Evolutionary conservation across 2,888 invertebrate species (phyloP).

Genomic region (Ganaspis brasiliensis): DNA sequence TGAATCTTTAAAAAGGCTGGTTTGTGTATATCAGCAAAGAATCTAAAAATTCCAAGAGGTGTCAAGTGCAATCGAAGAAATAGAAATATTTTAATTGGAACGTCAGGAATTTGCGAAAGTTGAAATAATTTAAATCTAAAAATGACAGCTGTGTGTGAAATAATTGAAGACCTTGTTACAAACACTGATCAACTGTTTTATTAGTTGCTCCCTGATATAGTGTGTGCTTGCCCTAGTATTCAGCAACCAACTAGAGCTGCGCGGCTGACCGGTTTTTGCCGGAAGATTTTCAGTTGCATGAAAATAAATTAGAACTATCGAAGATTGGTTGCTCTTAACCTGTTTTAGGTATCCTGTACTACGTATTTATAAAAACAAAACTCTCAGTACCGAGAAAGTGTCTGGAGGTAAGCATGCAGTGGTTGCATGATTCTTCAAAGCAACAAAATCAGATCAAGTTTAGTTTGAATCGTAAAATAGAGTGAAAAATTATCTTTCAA

Average conservation of each 20-base stretch:
- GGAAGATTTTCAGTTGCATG: slow-evolving; percentile 40
- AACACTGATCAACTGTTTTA: slow-evolving; percentile 38
- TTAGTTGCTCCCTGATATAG: slow-evolving; percentile 35
- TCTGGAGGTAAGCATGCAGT: slow-evolving; percentile 29
- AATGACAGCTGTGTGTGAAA: slow-evolving; percentile 37
- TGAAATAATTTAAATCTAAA: slow-evolving; percentile 22
- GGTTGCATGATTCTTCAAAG: not conserved
- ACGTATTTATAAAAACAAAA: slow-evolving; percentile 24
- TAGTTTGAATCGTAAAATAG: slow-evolving; percentile 1
- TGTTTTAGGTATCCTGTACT: slow-evolving; percentile 39
- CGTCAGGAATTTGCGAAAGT: slow-evolving; percentile 15
- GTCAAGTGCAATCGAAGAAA: too few species aligned
- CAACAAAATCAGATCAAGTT: slow-evolving; percentile 32
- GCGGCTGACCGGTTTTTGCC: slow-evolving; percentile 37
- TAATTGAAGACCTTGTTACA: slow-evolving; percentile 33
- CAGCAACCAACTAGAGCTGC: slow-evolving; percentile 33
- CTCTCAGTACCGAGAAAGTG: slow-evolving; percentile 34
- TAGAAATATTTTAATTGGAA: too few species aligned
- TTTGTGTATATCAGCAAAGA: too few species aligned
- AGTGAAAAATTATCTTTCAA: not conserved
- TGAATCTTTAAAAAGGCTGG: not conserved
- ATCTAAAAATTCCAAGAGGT: too few species aligned
- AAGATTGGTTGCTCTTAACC: slow-evolving; percentile 42
- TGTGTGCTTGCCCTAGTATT: slow-evolving; percentile 42
- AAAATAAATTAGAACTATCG: slow-evolving; percentile 34